Base-by-base conservation (phyloP, 2,113 vertebrate genomes). In the Thamnaconus septentrionalis region DNA sequence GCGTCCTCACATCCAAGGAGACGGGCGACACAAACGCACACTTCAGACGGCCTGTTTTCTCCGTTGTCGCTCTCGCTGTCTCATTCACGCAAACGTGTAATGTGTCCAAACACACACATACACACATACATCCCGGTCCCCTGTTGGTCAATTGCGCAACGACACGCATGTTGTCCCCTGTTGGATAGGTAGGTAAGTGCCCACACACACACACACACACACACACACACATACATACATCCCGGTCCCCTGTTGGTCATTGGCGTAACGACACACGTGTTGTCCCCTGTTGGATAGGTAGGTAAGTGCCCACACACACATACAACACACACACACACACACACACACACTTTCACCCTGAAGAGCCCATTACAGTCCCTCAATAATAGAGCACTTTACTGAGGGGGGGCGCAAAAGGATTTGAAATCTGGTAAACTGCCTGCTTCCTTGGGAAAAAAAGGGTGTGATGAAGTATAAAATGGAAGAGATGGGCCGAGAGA, bases 1-100 rank as follows among this genome's bases (percentile, higher is more conserved):
- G 73, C 60, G 69, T 80, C 78, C 80, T 80, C 54, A 41, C 66
- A 56, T 53, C 56, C 67, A 66, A 73, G 68, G 76, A 75, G 79
- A 81, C 61, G 49, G 71, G 59, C 69, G 61, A 69, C 75, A 56
- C 31, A 48, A 66, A 73, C 53, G 61, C 69, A 72, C 66, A 66
- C 58, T 65, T 31, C 18, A 31, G 51, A 71, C 62, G 59, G 57
- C 61, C 64, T 45, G 41, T 71, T 70, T 52, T 76, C 66, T 51
- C 58, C 42, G 7, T 45, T 45, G 44, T 6, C 44, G 1, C 44
- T 6, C 44, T 45, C 5, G 7, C 44, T 45, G 44, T 39, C 8
- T 7, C 51, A 45, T 52, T 12, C 18, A 31, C 18, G 2, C 18
- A 31, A 3, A 48, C 3, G 10, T 6, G 10, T 48, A 48, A 48